Conservation (phyloP, 2,888 invertebrate species). For the Drosophila infuscata region DNA sequence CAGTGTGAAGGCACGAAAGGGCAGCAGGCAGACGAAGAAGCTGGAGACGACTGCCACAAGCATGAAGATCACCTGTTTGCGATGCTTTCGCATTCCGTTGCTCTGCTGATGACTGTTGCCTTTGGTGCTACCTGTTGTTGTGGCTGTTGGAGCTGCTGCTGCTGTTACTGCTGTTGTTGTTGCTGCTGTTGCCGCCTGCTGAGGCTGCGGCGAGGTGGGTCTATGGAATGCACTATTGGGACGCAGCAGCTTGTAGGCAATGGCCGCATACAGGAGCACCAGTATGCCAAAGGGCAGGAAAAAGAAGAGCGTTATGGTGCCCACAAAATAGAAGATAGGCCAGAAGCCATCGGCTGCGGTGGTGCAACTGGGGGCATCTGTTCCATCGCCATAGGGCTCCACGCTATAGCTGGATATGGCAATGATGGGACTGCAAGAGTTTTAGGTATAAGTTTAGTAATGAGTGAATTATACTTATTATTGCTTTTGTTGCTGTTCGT, state of each 20-base stretch:
- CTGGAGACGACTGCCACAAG: constrained; percentile 94
- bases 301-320: constrained; percentile 93
- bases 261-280: constrained; percentile 92
- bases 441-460: constrained; percentile 14
- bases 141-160: constrained; percentile 6
- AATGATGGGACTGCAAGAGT: constrained; percentile 91
- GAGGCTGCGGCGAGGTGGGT: constrained; percentile 70
- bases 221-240: constrained; percentile 75
- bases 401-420: constrained; percentile 91
- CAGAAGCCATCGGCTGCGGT: constrained; percentile 92
- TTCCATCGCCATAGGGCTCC: constrained; percentile 90
- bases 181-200: constrained; percentile 25
- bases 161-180: constrained; percentile 18
- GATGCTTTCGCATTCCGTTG: constrained; percentile 88
- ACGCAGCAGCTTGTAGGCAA: constrained; percentile 93
- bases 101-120: constrained; percentile 81
- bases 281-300: constrained; percentile 93
- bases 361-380: constrained; percentile 90
- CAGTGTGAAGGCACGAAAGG: constrained; percentile 94
- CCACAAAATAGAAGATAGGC: constrained; percentile 92
- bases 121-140: constrained; percentile 45
- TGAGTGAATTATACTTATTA: constrained; percentile 17
- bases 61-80: constrained; percentile 94
- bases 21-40: constrained; percentile 95
- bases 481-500: constrained; percentile 49